phyloP scores from a whole-genome alignment of 30 jellyfish, hydroid and myxozoan species.

The Aurelia sp. region DNA sequence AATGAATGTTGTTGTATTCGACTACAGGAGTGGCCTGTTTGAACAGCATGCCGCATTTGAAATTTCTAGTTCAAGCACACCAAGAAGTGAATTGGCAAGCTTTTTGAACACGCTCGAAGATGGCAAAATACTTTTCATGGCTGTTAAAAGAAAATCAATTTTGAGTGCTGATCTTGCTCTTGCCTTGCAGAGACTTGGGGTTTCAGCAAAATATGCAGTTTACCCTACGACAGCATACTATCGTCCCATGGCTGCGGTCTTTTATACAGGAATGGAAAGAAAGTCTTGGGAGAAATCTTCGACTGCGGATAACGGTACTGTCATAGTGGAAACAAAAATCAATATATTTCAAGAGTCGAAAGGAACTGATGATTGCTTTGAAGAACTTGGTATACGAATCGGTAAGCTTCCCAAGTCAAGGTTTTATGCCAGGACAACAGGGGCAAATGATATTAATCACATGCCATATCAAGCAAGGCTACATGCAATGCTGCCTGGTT shows the following conservation, averaged over 20 bases:
- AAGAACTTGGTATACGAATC: constrained; percentile 45
- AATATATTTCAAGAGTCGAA: constrained; percentile 20
- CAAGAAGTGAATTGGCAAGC: background rate
- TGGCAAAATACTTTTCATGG: constrained; percentile 39
- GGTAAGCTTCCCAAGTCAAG: constrained; percentile 35
- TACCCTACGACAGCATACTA: background rate
- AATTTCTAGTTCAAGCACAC: background rate
- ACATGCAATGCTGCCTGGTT: background rate
- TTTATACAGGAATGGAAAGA: constrained; percentile 45
- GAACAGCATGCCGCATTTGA: constrained; percentile 27
- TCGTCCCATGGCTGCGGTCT: constrained; percentile 38
- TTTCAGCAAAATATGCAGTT: constrained; percentile 44
- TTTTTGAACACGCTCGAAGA: constrained; percentile 8
- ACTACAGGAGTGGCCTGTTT: constrained; percentile 51
- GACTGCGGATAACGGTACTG: background rate
- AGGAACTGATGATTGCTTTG: constrained; percentile 53
- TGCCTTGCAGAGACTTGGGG: constrained; percentile 50
- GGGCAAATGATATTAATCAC: background rate
- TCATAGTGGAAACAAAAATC: background rate
- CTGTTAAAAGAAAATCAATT: background rate
- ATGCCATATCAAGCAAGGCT: constrained; percentile 8
- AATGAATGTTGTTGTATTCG: constrained; percentile 28
- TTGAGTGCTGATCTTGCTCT: background rate
- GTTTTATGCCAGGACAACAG: constrained; percentile 32
- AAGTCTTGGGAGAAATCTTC: constrained; percentile 45